Conservation (phyloP, 2,113 vertebrate genomes). For the Tragelaphus strepsiceros region DNA sequence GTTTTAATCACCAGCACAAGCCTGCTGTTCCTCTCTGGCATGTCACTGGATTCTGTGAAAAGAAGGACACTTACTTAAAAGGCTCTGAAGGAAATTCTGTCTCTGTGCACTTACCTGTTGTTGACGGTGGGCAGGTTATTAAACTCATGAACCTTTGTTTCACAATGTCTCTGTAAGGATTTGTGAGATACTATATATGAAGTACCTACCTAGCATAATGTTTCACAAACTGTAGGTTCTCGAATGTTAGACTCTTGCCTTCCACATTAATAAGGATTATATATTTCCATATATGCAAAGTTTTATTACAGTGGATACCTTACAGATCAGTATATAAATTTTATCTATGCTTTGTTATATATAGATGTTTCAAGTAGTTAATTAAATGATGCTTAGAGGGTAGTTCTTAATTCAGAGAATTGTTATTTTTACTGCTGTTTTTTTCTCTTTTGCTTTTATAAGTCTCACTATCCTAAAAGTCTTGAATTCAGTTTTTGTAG, state of each 20-base stretch:
- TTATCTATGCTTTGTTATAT: neutral
- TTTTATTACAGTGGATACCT: neutral
- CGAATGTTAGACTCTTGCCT: neutral
- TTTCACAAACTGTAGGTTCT: neutral
- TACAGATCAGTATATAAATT: neutral
- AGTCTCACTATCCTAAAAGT: neutral
- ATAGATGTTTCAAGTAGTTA: neutral
- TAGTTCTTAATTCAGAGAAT: neutral
- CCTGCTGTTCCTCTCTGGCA: neutral
- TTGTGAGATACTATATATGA: neutral
- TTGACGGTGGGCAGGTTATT: neutral
- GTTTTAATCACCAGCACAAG: neutral
- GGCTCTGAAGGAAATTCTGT: neutral
- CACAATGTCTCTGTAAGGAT: neutral
- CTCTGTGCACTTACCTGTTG: neutral
- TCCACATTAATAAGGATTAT: neutral
- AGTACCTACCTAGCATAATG: neutral
- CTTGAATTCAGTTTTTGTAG: neutral
- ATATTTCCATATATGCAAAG: neutral
- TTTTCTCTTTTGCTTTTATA: neutral
- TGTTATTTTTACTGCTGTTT: neutral
- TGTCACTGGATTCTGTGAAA: neutral
- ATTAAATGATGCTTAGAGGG: neutral
- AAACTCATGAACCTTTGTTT: neutral
- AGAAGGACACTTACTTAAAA: neutral